A percentile compares a stretch with the other conserved stretches of the same genome.
These are phyloP conservation scores for Xestoiulus laeticollis DNA, from an alignment of 2,888 invertebrate genomes.

Conservation along the genomic window DNA sequence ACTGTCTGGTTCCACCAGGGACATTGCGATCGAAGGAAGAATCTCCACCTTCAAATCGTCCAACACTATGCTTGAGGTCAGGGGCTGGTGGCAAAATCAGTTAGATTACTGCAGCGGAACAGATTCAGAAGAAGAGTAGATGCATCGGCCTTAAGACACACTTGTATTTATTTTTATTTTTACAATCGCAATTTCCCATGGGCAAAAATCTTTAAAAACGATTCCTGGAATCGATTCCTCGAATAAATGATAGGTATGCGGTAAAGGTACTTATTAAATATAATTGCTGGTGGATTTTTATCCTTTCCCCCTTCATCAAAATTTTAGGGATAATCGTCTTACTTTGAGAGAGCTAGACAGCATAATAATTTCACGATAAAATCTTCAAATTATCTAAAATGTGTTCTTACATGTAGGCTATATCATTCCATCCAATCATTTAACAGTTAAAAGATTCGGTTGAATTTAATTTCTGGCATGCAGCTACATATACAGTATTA, in stretches of 20 bases:
- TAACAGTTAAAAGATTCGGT: too few relatives aligned
- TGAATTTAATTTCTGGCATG: too few relatives aligned
- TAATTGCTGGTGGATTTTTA: not conserved
- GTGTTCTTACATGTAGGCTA: too few relatives aligned
- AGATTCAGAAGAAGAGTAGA: constrained; percentile 56
- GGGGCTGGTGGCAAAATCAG: constrained; percentile 87
- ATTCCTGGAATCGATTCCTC: not conserved
- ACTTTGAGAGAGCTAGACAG: too few relatives aligned
- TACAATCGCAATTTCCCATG: not conserved
- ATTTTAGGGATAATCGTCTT: too few relatives aligned
- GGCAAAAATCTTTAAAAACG: not conserved
- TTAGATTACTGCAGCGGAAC: constrained; percentile 68
- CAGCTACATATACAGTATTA: too few relatives aligned
- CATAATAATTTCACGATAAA: too few relatives aligned
- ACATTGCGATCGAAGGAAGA: constrained; percentile 58
- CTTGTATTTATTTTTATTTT: not conserved
- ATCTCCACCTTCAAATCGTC: constrained; percentile 68
- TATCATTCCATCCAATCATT: too few relatives aligned
- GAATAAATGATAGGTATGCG: not conserved
- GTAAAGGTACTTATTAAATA: not conserved
- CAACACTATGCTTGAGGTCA: constrained; percentile 75
- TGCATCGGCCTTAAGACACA: not conserved
- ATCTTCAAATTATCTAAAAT: too few relatives aligned
- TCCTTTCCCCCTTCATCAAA: not conserved
- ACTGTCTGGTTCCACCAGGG: constrained; percentile 53